Conservation (phyloP, 2,113 vertebrate species). For the Scartelaos histophorus region DNA sequence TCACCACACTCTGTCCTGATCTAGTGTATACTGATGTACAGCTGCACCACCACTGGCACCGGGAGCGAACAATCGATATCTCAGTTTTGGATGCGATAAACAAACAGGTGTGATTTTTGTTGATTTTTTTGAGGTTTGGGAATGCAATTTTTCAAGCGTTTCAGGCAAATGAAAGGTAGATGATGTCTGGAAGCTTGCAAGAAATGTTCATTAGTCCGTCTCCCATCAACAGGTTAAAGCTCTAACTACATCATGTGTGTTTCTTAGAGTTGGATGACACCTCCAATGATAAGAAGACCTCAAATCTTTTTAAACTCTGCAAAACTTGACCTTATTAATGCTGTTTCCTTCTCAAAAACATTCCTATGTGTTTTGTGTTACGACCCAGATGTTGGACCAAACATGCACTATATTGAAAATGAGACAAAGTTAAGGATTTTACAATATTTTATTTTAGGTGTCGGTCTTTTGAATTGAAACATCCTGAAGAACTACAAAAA, state of each 20-base stretch:
- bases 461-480: too few relatives aligned
- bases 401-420: too few relatives aligned
- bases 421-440: too few relatives aligned
- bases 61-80: background rate
- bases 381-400: too few relatives aligned
- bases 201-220: background rate
- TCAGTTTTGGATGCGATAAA: background rate
- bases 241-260: background rate
- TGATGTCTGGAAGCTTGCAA: background rate
- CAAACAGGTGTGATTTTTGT: background rate
- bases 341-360: too few relatives aligned
- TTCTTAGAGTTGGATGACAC: background rate
- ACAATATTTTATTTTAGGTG: too few relatives aligned
- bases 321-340: too few relatives aligned
- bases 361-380: too few relatives aligned
- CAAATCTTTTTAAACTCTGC: too few relatives aligned
- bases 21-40: constrained; percentile 3
- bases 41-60: background rate
- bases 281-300: too few relatives aligned
- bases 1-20: background rate
- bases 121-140: background rate
- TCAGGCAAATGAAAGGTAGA: background rate
- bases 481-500: too few relatives aligned
- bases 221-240: too few relatives aligned
- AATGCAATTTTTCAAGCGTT: background rate